A percentile compares a stretch with the other conserved stretches of the same genome.
These are phyloP conservation scores for Tyto alba DNA, from an alignment of 2,113 vertebrate species.

Conservation along the genomic window DNA sequence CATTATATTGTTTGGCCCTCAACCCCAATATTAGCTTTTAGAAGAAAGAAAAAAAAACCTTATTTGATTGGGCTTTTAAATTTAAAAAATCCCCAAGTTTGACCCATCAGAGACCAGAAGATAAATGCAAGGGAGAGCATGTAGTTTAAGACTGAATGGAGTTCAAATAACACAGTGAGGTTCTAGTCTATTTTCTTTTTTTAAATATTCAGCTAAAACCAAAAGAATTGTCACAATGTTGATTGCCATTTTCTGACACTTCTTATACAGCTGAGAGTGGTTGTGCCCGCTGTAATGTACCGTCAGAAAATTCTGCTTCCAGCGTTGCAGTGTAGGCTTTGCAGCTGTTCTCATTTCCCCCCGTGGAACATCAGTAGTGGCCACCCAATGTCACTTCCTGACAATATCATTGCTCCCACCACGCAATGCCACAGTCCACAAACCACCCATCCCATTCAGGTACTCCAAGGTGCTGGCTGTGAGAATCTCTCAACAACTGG, in stretches of 20 bases:
- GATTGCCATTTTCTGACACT: slow-evolving; percentile 22
- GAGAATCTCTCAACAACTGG: not conserved
- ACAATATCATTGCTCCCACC: not conserved
- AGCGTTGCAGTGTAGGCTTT: not conserved
- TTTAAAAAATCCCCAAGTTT: slow-evolving; percentile 30
- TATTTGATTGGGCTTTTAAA: slow-evolving; percentile 67
- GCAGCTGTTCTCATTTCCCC: not conserved
- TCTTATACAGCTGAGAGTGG: not conserved
- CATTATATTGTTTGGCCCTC: slow-evolving; percentile 77
- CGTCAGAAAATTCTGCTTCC: not conserved
- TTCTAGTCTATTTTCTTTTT: not conserved
- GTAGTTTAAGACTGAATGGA: slow-evolving; percentile 50
- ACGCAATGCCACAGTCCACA: not conserved
- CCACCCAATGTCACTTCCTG: not conserved
- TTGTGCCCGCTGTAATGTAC: not conserved
- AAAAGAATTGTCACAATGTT: slow-evolving; percentile 30
- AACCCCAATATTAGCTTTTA: slow-evolving; percentile 76
- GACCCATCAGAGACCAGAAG: slow-evolving; percentile 18
- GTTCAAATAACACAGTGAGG: not conserved
- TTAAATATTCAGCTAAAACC: not conserved
- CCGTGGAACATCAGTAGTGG: not conserved
- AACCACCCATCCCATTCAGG: not conserved
- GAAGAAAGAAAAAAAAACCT: not conserved
- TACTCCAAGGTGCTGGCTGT: not conserved
- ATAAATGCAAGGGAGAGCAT: slow-evolving; percentile 20